Evolutionary conservation across 2,113 vertebrate species (phyloP).

Genomic region (human): GRCh38 chr1:210161501-210162000

Average conservation of each 20-base stretch:
- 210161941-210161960: constrained; percentile 48
- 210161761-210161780: constrained; percentile 83
- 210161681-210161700: constrained; percentile 69
- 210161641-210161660: constrained; percentile 71
- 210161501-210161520: not conserved
- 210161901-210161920: constrained; percentile 29
- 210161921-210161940: constrained; percentile 52
- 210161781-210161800: constrained; percentile 84
- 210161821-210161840: constrained; percentile 82
- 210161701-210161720: constrained; percentile 79
- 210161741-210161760: constrained; percentile 79
- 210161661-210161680: constrained; percentile 74
- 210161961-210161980: constrained; percentile 35
- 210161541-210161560: not conserved
- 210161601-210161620: constrained; percentile 43
- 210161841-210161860: constrained; percentile 79
- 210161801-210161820: constrained; percentile 86
- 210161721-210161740: constrained; percentile 83
- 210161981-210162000: constrained; percentile 26
- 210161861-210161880: constrained; percentile 77
- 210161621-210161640: constrained; percentile 66
- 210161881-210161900: constrained; percentile 73
- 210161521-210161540: not conserved
- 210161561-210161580: constrained; percentile 16
- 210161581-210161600: not conserved